Evolutionary conservation across 2,797 vertebrate species (phyloP).

Genomic region (Nannoperca australis): DNA sequence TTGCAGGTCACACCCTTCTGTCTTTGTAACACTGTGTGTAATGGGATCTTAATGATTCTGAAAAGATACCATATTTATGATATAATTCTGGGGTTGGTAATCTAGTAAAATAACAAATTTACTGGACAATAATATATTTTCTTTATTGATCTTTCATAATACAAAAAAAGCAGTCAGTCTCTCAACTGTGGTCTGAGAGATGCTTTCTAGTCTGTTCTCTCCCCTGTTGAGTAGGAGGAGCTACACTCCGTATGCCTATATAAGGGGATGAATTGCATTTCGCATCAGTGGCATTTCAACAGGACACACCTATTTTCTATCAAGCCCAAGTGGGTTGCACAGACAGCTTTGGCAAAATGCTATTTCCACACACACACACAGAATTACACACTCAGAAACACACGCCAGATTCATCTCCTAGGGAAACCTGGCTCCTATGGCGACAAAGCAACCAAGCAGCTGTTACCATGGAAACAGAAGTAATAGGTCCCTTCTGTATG

Average conservation of each 20-base stretch:
- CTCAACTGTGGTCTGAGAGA: conserved; percentile 30
- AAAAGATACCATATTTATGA: neutral
- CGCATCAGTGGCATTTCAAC: conserved; percentile 50
- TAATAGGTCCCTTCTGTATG: conserved; percentile 79
- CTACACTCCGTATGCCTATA: conserved; percentile 43
- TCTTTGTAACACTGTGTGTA: neutral
- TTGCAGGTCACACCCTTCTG: neutral
- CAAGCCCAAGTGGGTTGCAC: conserved; percentile 67
- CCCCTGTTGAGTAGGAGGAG: conserved; percentile 53
- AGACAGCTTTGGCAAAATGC: conserved; percentile 70
- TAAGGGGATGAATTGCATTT: conserved; percentile 55
- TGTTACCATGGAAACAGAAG: conserved; percentile 89
- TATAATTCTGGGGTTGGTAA: neutral
- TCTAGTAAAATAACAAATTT: neutral
- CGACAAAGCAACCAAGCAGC: conserved; percentile 83
- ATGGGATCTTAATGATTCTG: neutral
- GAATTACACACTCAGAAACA: conserved; percentile 42
- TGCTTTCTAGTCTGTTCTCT: conserved; percentile 32
- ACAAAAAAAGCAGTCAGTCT: conserved; percentile 35
- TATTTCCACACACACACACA: conserved; percentile 43
- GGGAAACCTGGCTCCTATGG: conserved; percentile 84
- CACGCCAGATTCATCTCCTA: conserved; percentile 76
- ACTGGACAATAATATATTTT: neutral
- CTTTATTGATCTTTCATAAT: neutral
- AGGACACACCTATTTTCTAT: conserved; percentile 78